Evolutionary conservation across 2,888 invertebrate genomes (phyloP).

Genomic region (Serrognathus titanus): DNA sequence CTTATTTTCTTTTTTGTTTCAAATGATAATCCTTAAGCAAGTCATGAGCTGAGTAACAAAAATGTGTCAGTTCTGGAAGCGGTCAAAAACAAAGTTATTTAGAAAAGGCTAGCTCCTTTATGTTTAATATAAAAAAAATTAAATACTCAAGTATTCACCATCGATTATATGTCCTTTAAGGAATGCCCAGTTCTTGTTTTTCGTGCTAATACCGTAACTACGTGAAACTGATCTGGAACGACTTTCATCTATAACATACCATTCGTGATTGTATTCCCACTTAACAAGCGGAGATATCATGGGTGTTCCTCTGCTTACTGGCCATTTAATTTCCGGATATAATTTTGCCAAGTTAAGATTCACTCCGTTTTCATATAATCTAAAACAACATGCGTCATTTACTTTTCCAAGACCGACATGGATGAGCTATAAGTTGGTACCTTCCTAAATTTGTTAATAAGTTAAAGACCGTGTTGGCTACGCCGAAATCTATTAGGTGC

Average conservation of each 20-base stretch:
- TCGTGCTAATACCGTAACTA: constrained; percentile 30
- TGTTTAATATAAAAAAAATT: background rate
- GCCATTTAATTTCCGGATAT: constrained; percentile 73
- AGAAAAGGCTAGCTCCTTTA: no score
- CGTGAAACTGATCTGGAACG: constrained; percentile 61
- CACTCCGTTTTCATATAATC: constrained; percentile 66
- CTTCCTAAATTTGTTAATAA: constrained; percentile 91
- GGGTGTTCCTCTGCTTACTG: constrained; percentile 82
- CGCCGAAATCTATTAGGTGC: no score
- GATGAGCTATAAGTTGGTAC: constrained; percentile 59
- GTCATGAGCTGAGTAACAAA: no score
- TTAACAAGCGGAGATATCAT: constrained; percentile 79
- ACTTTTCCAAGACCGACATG: no score
- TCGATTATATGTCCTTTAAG: constrained; percentile 81
- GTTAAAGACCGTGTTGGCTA: no score
- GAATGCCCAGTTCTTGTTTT: constrained; percentile 54
- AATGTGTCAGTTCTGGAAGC: no score
- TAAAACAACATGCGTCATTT: background rate
- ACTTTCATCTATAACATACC: constrained; percentile 65
- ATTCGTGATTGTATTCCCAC: constrained; percentile 83
- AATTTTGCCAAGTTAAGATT: constrained; percentile 72
- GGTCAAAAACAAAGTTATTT: no score
- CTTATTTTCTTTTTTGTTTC: no score
- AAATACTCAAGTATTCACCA: constrained; percentile 41
- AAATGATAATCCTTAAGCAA: no score